phyloP scores from a whole-genome alignment of 2,797 vertebrate genomes.

The Chelmon rostratus region DNA sequence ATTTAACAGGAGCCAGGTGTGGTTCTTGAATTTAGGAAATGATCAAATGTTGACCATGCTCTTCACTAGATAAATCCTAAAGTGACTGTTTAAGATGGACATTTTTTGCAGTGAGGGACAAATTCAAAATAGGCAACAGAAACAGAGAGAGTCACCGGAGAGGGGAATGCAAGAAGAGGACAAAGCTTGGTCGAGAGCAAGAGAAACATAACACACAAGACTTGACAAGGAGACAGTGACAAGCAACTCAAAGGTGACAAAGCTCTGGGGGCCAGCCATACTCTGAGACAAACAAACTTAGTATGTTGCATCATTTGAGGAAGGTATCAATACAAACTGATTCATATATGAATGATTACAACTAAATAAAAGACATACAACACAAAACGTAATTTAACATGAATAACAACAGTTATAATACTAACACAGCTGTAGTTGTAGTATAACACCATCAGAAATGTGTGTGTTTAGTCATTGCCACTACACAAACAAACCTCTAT shows the following conservation, averaged over 20 bases:
- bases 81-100: conserved; percentile 62
- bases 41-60: background rate
- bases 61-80: background rate
- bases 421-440: background rate
- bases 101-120: conserved; percentile 58
- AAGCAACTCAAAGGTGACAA: conserved; percentile 69
- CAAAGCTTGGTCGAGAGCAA: conserved; percentile 57
- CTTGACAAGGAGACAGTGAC: conserved; percentile 69
- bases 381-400: conserved; percentile 16
- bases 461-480: conserved; percentile 9
- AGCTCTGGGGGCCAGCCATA: conserved; percentile 62
- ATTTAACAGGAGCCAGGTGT: background rate
- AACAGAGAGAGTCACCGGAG: conserved; percentile 48
- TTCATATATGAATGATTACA: conserved; percentile 13
- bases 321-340: conserved; percentile 3
- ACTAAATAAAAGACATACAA: conserved; percentile 27
- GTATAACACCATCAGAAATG: background rate
- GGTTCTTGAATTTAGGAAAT: background rate
- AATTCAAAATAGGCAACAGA: conserved; percentile 30
- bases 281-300: conserved; percentile 30
- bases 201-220: conserved; percentile 60
- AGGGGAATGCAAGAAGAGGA: conserved; percentile 52
- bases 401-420: conserved; percentile 13
- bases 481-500: background rate
- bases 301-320: conserved; percentile 3